A percentile compares a stretch with the other conserved stretches of the same genome.
Evolutionary conservation across 2,797 vertebrate species (phyloP).

Genomic region (Forpus xanthops): DNA sequence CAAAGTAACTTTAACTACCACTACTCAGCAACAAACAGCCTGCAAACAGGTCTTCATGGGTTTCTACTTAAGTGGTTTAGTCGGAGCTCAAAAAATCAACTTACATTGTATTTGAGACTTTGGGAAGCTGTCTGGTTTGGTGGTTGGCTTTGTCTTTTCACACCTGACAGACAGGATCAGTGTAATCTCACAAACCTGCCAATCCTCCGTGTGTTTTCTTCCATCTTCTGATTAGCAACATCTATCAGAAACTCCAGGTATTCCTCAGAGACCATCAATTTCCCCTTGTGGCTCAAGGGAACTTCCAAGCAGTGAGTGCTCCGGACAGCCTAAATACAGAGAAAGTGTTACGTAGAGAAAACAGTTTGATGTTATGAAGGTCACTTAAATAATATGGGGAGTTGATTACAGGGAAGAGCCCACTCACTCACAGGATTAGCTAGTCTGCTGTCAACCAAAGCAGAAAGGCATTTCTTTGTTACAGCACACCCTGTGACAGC

Average conservation of each 20-base stretch:
- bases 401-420: neutral
- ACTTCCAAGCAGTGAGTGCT: conserved; percentile 93
- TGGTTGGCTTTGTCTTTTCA: neutral
- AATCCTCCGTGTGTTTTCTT: conserved; percentile 88
- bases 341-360: neutral
- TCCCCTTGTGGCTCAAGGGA: conserved; percentile 83
- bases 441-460: neutral
- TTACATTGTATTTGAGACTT: neutral
- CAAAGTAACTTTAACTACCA: neutral
- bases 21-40: neutral
- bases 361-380: neutral
- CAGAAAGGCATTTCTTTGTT: neutral
- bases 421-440: neutral
- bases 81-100: neutral
- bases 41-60: neutral
- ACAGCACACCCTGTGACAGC: neutral
- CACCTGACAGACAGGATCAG: neutral
- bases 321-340: conserved; percentile 81
- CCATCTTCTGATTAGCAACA: conserved; percentile 91
- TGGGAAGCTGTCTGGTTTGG: neutral
- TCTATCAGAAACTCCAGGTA: conserved; percentile 85
- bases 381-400: neutral
- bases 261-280: conserved; percentile 83
- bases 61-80: neutral
- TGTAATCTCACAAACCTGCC: conserved; percentile 78